Conservation (phyloP, 2,888 invertebrate species). For the Chorisops tibialis region DNA sequence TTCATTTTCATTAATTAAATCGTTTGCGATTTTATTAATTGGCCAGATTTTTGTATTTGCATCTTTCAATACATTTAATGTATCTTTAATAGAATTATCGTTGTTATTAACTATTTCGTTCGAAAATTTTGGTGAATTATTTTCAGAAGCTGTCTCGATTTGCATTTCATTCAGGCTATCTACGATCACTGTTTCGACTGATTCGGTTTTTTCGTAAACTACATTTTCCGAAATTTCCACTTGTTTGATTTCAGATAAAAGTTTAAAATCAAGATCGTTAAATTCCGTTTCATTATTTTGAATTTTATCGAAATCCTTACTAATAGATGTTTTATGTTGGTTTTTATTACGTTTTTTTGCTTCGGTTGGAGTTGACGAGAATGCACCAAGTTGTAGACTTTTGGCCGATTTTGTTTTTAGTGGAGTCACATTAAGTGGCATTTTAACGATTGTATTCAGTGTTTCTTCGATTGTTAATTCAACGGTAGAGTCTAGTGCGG, state of each 20-base stretch:
- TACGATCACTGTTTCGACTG: neutral
- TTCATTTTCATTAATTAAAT: neutral
- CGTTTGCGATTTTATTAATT: neutral
- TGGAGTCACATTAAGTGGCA: neutral
- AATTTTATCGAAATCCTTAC: too few relatives aligned
- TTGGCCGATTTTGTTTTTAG: neutral
- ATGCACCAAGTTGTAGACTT: neutral
- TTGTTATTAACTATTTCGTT: too few relatives aligned
- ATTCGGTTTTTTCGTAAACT: neutral
- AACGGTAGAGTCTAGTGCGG: neutral
- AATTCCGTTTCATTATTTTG: too few relatives aligned
- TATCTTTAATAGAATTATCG: too few relatives aligned
- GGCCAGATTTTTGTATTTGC: constrained; percentile 10
- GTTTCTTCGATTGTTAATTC: neutral
- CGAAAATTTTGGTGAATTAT: neutral
- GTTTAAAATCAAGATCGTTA: too few relatives aligned
- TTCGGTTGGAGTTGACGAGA: neutral
- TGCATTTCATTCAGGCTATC: constrained; percentile 2
- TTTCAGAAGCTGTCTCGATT: neutral
- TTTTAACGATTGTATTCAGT: neutral
- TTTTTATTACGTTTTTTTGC: neutral
- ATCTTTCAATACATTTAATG: constrained; percentile 1
- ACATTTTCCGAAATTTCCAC: neutral
- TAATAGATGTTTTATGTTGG: too few relatives aligned
- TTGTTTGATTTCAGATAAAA: too few relatives aligned